Percentiles rank a stretch among this genome's conserved stretches.
phyloP scores from a whole-genome alignment of 2,888 invertebrate genomes.

The Drosophila robusta region DNA sequence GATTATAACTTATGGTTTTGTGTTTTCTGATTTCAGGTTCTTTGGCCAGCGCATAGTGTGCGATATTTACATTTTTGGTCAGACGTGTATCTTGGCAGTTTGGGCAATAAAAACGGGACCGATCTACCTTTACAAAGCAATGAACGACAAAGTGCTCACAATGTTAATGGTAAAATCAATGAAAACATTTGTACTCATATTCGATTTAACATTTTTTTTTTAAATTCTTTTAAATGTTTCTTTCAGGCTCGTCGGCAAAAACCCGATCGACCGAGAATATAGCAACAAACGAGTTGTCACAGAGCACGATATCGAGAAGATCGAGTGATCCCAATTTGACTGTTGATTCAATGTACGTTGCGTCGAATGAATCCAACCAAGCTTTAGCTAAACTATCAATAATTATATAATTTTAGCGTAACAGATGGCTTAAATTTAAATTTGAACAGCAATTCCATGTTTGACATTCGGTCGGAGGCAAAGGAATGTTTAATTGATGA shows the following conservation, averaged over 20 bases:
- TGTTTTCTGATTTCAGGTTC: slow-evolving; percentile 86
- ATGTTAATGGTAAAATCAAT: slow-evolving; percentile 56
- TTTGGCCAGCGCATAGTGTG: slow-evolving; percentile 94
- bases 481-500: slow-evolving; percentile 37
- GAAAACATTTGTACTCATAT: not conserved
- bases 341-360: slow-evolving; percentile 88
- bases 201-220: not conserved
- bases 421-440: slow-evolving; percentile 80
- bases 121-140: slow-evolving; percentile 83
- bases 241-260: slow-evolving; percentile 89
- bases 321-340: slow-evolving; percentile 94
- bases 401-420: slow-evolving; percentile 63
- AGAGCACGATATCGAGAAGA: slow-evolving; percentile 88
- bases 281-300: slow-evolving; percentile 87
- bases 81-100: slow-evolving; percentile 91
- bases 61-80: slow-evolving; percentile 94
- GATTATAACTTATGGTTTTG: not conserved
- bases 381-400: not conserved
- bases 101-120: slow-evolving; percentile 85
- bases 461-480: slow-evolving; percentile 81
- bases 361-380: not conserved
- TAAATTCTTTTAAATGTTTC: not conserved
- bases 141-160: slow-evolving; percentile 77
- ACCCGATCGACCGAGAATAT: slow-evolving; percentile 95
- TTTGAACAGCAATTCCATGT: slow-evolving; percentile 83